These are phyloP conservation scores for Takifugu flavidus DNA, from an alignment of 2,113 vertebrate genomes.

Conservation along the genomic window DNA sequence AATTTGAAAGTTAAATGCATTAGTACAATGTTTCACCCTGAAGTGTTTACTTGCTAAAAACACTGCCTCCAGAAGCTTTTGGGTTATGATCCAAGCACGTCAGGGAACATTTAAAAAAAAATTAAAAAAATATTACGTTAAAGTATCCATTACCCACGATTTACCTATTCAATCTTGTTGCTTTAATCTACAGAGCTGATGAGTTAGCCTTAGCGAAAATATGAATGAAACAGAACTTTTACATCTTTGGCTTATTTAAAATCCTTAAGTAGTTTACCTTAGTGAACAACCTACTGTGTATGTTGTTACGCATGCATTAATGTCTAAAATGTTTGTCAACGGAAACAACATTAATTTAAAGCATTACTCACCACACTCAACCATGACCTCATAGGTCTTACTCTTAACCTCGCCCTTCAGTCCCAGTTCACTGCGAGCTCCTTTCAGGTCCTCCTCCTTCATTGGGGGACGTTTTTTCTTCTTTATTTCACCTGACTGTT, in stretches of 20 bases:
- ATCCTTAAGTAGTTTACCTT: too few relatives aligned
- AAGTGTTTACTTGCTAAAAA: constrained; percentile 78
- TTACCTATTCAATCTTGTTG: too few relatives aligned
- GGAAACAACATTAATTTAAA: constrained; percentile 2
- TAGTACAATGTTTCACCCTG: too few relatives aligned
- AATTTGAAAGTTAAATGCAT: too few relatives aligned
- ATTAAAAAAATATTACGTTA: too few relatives aligned
- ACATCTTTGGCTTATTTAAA: too few relatives aligned
- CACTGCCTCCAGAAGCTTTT: constrained; percentile 77
- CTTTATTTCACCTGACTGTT: constrained; percentile 77
- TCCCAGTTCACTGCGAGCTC: constrained; percentile 86
- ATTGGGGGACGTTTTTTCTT: constrained; percentile 92
- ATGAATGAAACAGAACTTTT: too few relatives aligned
- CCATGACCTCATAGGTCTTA: constrained; percentile 97
- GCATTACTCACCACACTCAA: constrained; percentile 83
- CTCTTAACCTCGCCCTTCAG: constrained; percentile 91
- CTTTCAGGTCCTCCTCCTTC: constrained; percentile 95
- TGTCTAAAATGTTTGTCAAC: not conserved
- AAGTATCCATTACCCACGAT: too few relatives aligned
- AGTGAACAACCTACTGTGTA: too few relatives aligned
- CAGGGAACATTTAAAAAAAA: constrained; percentile 1
- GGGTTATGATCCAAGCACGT: constrained; percentile 78
- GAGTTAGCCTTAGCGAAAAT: too few relatives aligned
- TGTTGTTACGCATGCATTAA: too few relatives aligned
- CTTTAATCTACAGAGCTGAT: too few relatives aligned